Conservation (phyloP, 2,797 vertebrate genomes). For the Microhierax caerulescens region DNA sequence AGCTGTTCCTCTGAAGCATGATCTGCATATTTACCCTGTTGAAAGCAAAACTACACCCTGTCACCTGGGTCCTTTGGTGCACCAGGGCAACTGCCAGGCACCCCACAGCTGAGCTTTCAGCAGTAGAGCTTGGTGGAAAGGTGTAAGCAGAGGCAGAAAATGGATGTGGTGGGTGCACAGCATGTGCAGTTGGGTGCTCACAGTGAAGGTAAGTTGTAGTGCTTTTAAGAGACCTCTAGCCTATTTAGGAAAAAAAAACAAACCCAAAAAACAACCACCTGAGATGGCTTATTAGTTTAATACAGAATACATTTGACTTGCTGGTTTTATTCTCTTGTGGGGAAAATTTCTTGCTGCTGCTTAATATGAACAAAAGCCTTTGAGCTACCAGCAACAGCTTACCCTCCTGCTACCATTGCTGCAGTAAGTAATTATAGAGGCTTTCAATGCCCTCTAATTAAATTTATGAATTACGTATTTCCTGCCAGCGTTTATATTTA, state of each 20-base stretch:
- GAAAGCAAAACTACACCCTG: background rate
- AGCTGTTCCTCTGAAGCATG: background rate
- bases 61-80: background rate
- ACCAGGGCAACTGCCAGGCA: background rate
- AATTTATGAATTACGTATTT: constrained; percentile 4
- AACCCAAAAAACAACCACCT: rapidly evolving
- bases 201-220: background rate
- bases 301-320: background rate
- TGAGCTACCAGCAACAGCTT: background rate
- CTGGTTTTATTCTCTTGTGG: background rate
- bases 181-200: background rate
- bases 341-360: background rate
- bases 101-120: background rate
- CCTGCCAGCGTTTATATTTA: background rate
- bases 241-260: background rate
- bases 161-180: background rate
- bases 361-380: background rate
- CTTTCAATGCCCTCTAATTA: constrained; percentile 22
- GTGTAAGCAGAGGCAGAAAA: background rate
- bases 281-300: background rate
- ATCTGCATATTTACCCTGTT: background rate
- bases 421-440: constrained; percentile 12
- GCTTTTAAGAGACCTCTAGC: background rate
- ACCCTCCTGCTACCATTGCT: background rate
- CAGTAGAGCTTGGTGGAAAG: background rate